Conservation (phyloP, 2,888 invertebrate genomes). For the Darwinula stevensoni region DNA sequence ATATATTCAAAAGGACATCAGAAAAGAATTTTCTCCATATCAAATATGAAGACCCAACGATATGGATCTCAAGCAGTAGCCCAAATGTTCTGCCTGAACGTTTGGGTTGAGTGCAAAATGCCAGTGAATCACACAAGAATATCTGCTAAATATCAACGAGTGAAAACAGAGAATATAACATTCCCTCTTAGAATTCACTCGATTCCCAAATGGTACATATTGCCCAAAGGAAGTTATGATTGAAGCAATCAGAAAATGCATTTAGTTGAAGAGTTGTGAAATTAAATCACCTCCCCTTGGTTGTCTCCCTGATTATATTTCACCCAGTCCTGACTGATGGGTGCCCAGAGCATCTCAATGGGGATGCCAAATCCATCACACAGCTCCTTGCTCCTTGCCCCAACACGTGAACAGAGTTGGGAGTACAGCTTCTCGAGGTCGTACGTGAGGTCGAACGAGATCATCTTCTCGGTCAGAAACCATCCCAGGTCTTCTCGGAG, state of each 20-base stretch:
- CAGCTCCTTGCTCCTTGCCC: constrained; percentile 9
- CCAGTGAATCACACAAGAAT: too few relatives aligned
- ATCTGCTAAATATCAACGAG: too few relatives aligned
- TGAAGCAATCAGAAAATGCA: background rate
- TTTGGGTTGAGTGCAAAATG: too few relatives aligned
- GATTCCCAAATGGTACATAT: too few relatives aligned
- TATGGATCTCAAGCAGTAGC: too few relatives aligned
- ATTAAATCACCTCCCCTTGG: constrained; percentile 10
- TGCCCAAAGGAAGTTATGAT: background rate
- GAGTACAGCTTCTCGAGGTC: constrained; percentile 8
- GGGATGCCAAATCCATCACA: constrained; percentile 11
- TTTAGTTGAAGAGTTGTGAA: background rate
- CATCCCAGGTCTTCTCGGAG: constrained; percentile 9
- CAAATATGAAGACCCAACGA: too few relatives aligned
- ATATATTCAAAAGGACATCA: too few relatives aligned
- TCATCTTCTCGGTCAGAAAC: constrained; percentile 9
- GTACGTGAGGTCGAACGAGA: constrained; percentile 7
- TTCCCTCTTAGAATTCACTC: too few relatives aligned
- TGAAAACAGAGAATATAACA: too few relatives aligned
- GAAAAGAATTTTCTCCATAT: too few relatives aligned
- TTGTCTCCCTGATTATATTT: constrained; percentile 10
- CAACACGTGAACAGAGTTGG: constrained; percentile 9
- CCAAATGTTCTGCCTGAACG: too few relatives aligned
- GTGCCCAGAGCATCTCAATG: constrained; percentile 11
- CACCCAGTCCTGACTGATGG: constrained; percentile 11